Percentiles rank a stretch among this genome's conserved stretches.
These are phyloP conservation scores for Sitobion miscanthi DNA, from an alignment of 1,140 invertebrate species.

Conservation along the genomic window DNA sequence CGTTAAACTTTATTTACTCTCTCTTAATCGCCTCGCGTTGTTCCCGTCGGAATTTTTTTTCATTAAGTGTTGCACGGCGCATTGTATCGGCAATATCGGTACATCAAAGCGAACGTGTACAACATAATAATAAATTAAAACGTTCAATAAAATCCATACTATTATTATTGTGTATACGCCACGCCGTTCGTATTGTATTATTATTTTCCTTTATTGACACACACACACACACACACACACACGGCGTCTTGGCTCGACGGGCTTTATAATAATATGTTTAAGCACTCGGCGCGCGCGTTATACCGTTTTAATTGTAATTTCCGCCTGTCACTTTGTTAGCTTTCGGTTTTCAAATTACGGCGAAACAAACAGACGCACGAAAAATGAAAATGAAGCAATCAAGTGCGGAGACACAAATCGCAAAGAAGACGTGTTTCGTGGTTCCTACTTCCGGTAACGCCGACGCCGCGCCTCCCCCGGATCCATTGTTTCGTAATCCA, in stretches of 20 bases:
- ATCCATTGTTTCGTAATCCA: background rate
- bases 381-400: background rate
- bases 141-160: background rate
- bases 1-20: slow-evolving; percentile 4
- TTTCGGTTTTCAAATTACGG: background rate
- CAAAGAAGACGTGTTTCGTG: no score
- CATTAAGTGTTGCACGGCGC: background rate
- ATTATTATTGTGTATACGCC: background rate
- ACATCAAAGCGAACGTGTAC: slow-evolving; percentile 1
- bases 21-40: background rate
- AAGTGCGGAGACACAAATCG: background rate
- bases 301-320: background rate
- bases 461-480: background rate
- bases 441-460: no score
- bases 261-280: background rate
- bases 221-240: no score
- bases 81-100: background rate
- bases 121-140: slow-evolving; percentile 6
- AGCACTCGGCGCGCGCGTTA: background rate
- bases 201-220: background rate
- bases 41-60: background rate
- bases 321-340: background rate
- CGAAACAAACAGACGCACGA: background rate
- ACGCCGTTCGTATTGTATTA: background rate
- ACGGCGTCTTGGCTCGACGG: background rate